Evolutionary conservation across 2,113 vertebrate species (phyloP).

Genomic region (Istiophorus platypterus): DNA sequence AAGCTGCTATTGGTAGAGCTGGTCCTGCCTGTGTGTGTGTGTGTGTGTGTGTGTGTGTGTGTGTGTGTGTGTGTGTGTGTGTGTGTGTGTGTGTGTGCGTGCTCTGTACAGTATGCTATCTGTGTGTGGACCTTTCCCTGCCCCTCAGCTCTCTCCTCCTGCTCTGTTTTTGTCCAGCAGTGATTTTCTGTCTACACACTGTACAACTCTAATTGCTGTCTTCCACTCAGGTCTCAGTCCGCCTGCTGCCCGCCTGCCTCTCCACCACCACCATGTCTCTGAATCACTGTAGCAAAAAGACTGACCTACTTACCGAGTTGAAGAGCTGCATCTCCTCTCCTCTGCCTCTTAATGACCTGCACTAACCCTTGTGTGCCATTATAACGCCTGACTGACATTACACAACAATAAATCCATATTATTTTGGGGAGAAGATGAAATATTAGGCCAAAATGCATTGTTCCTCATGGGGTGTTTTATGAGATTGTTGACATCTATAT

Average conservation of each 20-base stretch:
- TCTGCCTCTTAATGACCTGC: slow-evolving; percentile 69
- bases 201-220: slow-evolving; percentile 60
- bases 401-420: slow-evolving; percentile 27
- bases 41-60: neutral
- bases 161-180: slow-evolving; percentile 36
- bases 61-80: neutral
- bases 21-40: too few relatives aligned
- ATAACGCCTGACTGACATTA: slow-evolving; percentile 46
- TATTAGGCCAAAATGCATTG: neutral
- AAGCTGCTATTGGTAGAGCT: neutral
- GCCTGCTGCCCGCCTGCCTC: slow-evolving; percentile 63
- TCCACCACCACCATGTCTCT: slow-evolving; percentile 61
- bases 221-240: slow-evolving; percentile 59
- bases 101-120: neutral
- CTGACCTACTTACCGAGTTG: slow-evolving; percentile 84
- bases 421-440: slow-evolving; percentile 5
- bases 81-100: neutral
- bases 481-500: neutral
- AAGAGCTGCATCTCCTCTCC: slow-evolving; percentile 73
- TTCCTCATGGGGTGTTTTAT: neutral
- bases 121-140: neutral
- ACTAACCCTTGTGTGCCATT: slow-evolving; percentile 58
- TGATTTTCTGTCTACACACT: slow-evolving; percentile 44
- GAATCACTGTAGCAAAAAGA: slow-evolving; percentile 84
- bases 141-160: neutral